Base-by-base conservation (phyloP, 2,888 invertebrate genomes). In the Mythimna ferrago region DNA sequence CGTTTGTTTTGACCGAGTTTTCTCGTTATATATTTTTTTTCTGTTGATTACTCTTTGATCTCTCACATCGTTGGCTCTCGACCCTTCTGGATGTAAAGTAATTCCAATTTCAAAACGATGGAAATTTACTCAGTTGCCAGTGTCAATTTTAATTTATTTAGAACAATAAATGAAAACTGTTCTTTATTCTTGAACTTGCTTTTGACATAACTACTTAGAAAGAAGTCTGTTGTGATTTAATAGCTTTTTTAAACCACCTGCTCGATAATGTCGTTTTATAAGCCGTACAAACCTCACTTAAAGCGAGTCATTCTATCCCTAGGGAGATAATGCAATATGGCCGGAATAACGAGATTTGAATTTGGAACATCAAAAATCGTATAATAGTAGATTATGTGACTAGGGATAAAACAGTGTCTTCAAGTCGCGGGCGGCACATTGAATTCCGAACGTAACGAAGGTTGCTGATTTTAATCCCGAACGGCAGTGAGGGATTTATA, bases 11-110 rank as follows among this genome's bases (percentile, higher is more conserved):
- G 35, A 35, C 62, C 41, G 38, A 61, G 57, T 66, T 32, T 67
- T 72, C 80, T 77, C 72, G 67, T 80, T 67, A 66, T 56, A 64
- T 57, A 62, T 63, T 78, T 73, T 73, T 71, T 65, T 66, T 75
- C 62, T 66, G 69, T 68, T 78, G 70, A 84, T 84, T 81, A 70
- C 71, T 63, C 75, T 83, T 85, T 84, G 83, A 81, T 81, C 83
- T 73, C 72, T 73, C 64, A 73, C 68, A 66, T 75, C 73, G 72
- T 70, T 75, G 72, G 56, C 41, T 65, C n/a, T 71, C 48, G 73
- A 71, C 82, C 82, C 70, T 54, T 66, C 38, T 44, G 51, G 16
- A 62, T 72, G 51, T 61, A 48, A 75, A 64, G 66, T 69, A 56
- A 80, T 78, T 66, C 54, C 48, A 72, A 72, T 67, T 68, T 68